Conservation (phyloP, 2,888 invertebrate species). For the Xestia sexstrigata region DNA sequence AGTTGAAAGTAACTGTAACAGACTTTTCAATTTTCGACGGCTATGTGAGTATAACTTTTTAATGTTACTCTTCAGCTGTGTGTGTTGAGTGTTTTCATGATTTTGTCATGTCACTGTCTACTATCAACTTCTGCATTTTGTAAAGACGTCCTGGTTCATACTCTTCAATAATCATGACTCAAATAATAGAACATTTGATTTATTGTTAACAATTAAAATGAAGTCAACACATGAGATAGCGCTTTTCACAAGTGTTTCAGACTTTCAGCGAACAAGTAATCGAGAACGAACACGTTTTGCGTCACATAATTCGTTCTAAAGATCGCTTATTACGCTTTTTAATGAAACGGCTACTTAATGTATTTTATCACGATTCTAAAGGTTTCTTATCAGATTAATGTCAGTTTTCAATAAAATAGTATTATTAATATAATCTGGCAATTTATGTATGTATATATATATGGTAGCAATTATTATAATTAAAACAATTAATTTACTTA, state of each 20-base stretch:
- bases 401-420: constrained; percentile 1
- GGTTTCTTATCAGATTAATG: constrained; percentile 39
- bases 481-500: background rate
- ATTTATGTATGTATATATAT: background rate
- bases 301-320: background rate
- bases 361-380: constrained; percentile 17
- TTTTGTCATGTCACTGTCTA: background rate
- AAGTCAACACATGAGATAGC: background rate
- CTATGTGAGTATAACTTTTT: constrained; percentile 68
- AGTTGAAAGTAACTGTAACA: constrained; percentile 63
- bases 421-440: constrained; percentile 5
- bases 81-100: background rate
- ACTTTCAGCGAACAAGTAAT: background rate
- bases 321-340: constrained; percentile 23
- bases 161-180: background rate
- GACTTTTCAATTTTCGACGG: constrained; percentile 68
- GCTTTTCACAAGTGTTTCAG: background rate
- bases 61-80: background rate
- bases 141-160: background rate
- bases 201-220: background rate
- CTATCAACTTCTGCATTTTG: background rate
- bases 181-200: background rate
- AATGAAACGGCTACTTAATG: constrained; percentile 31
- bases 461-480: background rate
- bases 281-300: background rate